Evolutionary conservation across 1,140 invertebrate species (phyloP).

Genomic region (Galendromus occidentalis): DNA sequence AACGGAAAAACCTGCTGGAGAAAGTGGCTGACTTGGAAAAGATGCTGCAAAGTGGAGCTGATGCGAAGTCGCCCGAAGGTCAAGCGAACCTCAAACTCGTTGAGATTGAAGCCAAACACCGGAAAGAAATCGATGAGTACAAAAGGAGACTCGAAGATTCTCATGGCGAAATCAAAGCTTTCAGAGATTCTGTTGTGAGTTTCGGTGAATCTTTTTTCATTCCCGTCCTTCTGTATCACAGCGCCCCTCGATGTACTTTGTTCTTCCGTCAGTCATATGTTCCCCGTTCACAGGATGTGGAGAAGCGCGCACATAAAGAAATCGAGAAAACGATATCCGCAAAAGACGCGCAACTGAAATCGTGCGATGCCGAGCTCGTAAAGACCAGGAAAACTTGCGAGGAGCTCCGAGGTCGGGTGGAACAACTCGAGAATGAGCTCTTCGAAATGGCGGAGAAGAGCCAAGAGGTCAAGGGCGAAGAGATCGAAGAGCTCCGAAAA

Average conservation of each 20-base stretch:
- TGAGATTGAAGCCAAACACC: conserved; percentile 19
- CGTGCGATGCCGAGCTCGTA: conserved; percentile 25
- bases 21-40: conserved; percentile 24
- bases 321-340: conserved; percentile 23
- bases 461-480: neutral
- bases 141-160: conserved; percentile 16
- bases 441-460: conserved; percentile 6
- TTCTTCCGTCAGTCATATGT: too few species aligned
- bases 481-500: conserved; percentile 12
- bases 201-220: too few species aligned
- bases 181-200: neutral
- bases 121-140: conserved; percentile 21
- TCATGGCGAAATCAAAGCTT: conserved; percentile 16
- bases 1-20: conserved; percentile 17
- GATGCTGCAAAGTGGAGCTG: conserved; percentile 28
- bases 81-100: neutral
- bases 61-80: conserved; percentile 21
- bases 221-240: too few species aligned
- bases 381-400: conserved; percentile 10
- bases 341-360: conserved; percentile 25
- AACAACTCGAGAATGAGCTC: conserved; percentile 9
- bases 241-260: too few species aligned
- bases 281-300: conserved; percentile 9
- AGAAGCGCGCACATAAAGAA: conserved; percentile 16
- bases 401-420: conserved; percentile 17